These are phyloP conservation scores for Drosophila baimaii DNA, from an alignment of 1,140 invertebrate species.

Conservation along the genomic window DNA sequence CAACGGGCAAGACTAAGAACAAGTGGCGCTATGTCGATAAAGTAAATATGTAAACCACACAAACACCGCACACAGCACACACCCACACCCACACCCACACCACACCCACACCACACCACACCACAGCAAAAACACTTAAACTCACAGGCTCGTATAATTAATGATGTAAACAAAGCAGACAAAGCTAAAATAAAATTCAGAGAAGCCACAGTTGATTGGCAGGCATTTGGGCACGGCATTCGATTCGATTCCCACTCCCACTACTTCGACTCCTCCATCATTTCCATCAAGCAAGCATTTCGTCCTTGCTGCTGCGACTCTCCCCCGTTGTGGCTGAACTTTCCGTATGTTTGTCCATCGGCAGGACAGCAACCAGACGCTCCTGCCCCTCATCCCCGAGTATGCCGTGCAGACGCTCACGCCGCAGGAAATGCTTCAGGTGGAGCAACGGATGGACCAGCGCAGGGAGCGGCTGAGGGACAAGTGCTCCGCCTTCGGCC, in stretches of 20 bases:
- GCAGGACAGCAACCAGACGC: conserved; percentile 83
- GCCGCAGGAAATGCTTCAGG: conserved; percentile 83
- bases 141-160: conserved; percentile 56
- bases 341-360: conserved; percentile 29
- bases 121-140: conserved; percentile 39
- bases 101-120: conserved; percentile 21
- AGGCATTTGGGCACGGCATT: conserved; percentile 41
- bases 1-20: conserved; percentile 82
- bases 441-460: conserved; percentile 85
- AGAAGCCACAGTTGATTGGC: conserved; percentile 43
- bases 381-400: conserved; percentile 76
- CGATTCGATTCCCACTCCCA: conserved; percentile 35
- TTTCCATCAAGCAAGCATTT: conserved; percentile 11
- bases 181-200: conserved; percentile 45
- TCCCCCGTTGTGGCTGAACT: conserved; percentile 23
- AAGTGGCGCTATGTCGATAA: conserved; percentile 84
- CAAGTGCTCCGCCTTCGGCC: conserved; percentile 85
- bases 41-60: conserved; percentile 79
- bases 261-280: conserved; percentile 10
- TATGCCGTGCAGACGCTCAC: conserved; percentile 77
- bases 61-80: conserved; percentile 24
- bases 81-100: conserved; percentile 17
- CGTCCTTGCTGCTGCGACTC: background rate
- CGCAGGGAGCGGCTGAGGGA: conserved; percentile 85
- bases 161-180: conserved; percentile 52